These are phyloP conservation scores for Diabrotica virgifera DNA, from an alignment of 1,140 invertebrate genomes.

Conservation along the genomic window DNA sequence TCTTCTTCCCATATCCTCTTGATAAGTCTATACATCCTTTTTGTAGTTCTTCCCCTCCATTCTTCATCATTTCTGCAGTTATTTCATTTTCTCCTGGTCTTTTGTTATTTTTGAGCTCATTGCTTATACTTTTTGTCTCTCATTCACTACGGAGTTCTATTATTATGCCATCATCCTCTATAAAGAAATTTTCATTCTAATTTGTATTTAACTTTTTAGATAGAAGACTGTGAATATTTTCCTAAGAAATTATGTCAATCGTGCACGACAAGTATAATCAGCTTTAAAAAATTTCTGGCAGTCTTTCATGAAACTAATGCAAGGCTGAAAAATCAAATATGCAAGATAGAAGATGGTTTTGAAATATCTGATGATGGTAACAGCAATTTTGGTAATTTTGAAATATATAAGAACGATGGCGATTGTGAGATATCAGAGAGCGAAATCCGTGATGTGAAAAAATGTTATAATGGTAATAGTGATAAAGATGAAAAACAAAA, in stretches of 20 bases:
- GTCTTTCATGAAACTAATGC: conserved; percentile 30
- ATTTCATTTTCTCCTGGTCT: no score
- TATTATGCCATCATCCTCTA: no score
- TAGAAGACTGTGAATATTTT: conserved; percentile 30
- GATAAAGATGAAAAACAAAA: background rate
- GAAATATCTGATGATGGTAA: background rate
- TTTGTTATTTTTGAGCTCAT: no score
- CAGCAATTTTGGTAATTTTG: background rate
- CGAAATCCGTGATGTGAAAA: background rate
- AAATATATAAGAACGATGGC: conserved; percentile 8
- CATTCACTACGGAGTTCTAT: no score
- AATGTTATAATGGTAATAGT: conserved; percentile 7
- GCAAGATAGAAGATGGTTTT: background rate
- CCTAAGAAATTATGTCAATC: conserved; percentile 34
- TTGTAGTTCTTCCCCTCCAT: no score
- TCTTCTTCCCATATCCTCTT: no score
- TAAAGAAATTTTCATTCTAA: no score
- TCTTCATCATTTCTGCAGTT: no score
- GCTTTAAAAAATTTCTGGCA: conserved; percentile 36
- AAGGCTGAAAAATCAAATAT: conserved; percentile 23
- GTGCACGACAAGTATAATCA: conserved; percentile 28
- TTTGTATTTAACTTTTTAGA: conserved; percentile 27
- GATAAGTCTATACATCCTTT: no score
- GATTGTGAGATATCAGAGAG: background rate
- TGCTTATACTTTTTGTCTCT: no score